Conservation (phyloP, 2,797 vertebrate genomes). For the Sebastolobus altivelis region DNA sequence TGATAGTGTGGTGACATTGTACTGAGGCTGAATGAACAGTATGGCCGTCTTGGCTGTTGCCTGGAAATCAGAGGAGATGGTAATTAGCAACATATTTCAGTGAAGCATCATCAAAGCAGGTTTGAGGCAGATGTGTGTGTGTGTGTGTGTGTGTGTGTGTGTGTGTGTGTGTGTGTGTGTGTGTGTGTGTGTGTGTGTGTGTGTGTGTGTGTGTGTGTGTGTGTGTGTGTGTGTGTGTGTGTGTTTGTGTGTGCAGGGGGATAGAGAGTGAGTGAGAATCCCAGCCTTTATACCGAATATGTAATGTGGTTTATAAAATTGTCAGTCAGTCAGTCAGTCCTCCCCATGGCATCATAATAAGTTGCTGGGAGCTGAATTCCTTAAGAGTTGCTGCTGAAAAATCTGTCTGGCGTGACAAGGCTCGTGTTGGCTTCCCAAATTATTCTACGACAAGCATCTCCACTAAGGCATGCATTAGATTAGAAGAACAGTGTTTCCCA, state of each 20-base stretch:
- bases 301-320: neutral
- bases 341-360: neutral
- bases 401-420: constrained; percentile 36
- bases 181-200: neutral
- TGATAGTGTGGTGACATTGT: constrained; percentile 90
- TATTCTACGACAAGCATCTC: neutral
- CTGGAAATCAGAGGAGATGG: constrained; percentile 80
- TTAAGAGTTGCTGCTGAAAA: neutral
- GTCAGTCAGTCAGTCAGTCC: neutral
- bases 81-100: constrained; percentile 22
- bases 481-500: neutral
- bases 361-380: constrained; percentile 26
- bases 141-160: no score
- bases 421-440: constrained; percentile 33
- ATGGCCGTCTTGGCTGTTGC: constrained; percentile 97
- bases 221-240: no score
- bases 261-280: neutral
- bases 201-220: no score
- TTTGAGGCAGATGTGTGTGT: neutral
- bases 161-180: no score
- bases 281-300: neutral
- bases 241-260: neutral
- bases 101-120: neutral
- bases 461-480: neutral
- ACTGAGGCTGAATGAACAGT: constrained; percentile 98